Conservation (phyloP, 2,888 invertebrate species). For the Spatulosminthurus flaviceps region DNA sequence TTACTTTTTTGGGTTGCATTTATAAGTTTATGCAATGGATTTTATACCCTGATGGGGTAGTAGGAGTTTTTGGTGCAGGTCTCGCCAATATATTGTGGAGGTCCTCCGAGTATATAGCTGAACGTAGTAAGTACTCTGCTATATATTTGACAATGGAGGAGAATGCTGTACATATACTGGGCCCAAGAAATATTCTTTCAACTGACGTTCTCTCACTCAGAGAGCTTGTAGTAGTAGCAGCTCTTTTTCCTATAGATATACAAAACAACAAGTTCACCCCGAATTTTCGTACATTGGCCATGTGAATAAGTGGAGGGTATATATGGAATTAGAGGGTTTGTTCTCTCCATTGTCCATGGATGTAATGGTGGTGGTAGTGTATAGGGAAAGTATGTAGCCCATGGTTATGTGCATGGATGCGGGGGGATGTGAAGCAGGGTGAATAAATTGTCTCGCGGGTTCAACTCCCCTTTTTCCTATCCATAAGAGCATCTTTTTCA, state of each 20-base stretch:
- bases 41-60: no score
- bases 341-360: neutral
- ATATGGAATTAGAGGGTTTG: neutral
- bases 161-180: no score
- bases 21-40: no score
- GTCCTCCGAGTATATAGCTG: no score
- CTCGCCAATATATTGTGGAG: no score
- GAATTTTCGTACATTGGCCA: slow-evolving; percentile 14
- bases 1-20: neutral
- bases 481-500: slow-evolving; percentile 28
- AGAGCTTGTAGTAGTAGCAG: neutral
- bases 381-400: no score
- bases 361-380: neutral
- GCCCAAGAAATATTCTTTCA: slow-evolving; percentile 17
- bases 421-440: slow-evolving; percentile 31
- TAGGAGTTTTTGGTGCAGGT: no score
- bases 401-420: neutral
- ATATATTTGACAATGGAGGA: neutral
- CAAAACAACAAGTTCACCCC: neutral
- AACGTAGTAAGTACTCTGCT: neutral
- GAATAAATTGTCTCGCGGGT: slow-evolving; percentile 38
- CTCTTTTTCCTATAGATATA: neutral
- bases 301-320: neutral
- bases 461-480: slow-evolving; percentile 26
- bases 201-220: slow-evolving; percentile 5